Base-by-base conservation (phyloP, 2,113 vertebrate species). In the Bambusicola thoracicus region DNA sequence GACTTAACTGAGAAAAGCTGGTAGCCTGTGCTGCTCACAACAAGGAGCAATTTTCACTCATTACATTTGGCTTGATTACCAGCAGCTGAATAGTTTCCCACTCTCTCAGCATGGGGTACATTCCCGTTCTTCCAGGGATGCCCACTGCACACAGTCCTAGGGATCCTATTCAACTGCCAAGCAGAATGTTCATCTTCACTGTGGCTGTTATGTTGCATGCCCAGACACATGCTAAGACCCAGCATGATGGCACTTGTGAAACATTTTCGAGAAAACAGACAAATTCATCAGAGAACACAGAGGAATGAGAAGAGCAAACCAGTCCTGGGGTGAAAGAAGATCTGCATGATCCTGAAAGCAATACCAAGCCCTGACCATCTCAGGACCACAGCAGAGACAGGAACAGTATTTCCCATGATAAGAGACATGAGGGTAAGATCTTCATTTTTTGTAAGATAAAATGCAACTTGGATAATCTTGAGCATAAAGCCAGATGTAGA, bases 1-100 rank as follows among this genome's bases (percentile, higher is more conserved):
- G 13, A 51, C 32, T 63, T 38, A 29, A 41, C 44, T 40, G 48
- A 87, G 62, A 61, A 76, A 94, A 94, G 43, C 53, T 82, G 78
- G 13, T 48, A 93, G 48, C 18, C 76, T 53, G 18, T 48, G 11
- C 32, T 73, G n/a, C 19, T 58, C 41, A 90, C 76, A 48, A 6
- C 58, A 79, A 83, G 67, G 41, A 83, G 46, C 4, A 66, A 73
- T 94, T 96, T 90, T 92, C 22, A 61, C 95, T 96, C 41, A 73
- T 91, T 96, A 94, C 88, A 94, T 87, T 96, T 73, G 83, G 62
- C 81, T 94, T 56, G 68, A 95, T 97, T 95, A 89, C 78, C 91
- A 93, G 75, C 81, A 94, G 41, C 62, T 91, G 83, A 96, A 96
- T 43, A 25, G 41, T 76, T 87, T 92, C 65, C 81, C 48, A 73